phyloP scores from a whole-genome alignment of 2,797 vertebrate genomes.

The Erethizon dorsatum region DNA sequence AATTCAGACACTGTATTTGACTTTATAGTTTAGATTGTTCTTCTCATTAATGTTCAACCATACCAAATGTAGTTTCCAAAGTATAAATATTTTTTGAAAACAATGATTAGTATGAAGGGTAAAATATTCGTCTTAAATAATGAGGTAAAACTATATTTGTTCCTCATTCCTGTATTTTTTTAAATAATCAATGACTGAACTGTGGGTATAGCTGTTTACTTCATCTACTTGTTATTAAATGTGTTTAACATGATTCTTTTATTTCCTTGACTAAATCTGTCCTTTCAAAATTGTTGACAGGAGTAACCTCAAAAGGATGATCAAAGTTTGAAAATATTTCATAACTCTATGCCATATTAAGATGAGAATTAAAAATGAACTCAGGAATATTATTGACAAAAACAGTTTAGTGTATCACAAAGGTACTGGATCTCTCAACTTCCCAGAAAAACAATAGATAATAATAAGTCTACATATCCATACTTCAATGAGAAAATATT shows the following conservation, averaged over 20 bases:
- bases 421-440: not conserved
- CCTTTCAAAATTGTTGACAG: conserved; percentile 11
- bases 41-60: conserved; percentile 6
- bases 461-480: not conserved
- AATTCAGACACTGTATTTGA: conserved; percentile 15
- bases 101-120: not conserved
- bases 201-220: not conserved
- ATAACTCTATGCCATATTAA: not conserved
- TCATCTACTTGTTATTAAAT: conserved; percentile 3
- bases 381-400: conserved; percentile 40
- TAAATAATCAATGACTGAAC: not conserved
- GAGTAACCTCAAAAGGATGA: not conserved
- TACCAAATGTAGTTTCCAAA: not conserved
- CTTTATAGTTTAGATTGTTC: not conserved
- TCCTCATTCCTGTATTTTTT: not conserved
- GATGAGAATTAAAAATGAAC: not conserved
- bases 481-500: not conserved
- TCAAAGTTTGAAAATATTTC: not conserved
- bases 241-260: not conserved
- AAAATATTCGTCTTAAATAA: conserved; percentile 22
- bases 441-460: not conserved
- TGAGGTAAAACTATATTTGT: conserved; percentile 1
- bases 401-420: not conserved
- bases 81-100: conserved; percentile 28
- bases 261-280: conserved; percentile 13